Conservation (phyloP, 2,888 invertebrate species). For the Lasioglossum figueresi region DNA sequence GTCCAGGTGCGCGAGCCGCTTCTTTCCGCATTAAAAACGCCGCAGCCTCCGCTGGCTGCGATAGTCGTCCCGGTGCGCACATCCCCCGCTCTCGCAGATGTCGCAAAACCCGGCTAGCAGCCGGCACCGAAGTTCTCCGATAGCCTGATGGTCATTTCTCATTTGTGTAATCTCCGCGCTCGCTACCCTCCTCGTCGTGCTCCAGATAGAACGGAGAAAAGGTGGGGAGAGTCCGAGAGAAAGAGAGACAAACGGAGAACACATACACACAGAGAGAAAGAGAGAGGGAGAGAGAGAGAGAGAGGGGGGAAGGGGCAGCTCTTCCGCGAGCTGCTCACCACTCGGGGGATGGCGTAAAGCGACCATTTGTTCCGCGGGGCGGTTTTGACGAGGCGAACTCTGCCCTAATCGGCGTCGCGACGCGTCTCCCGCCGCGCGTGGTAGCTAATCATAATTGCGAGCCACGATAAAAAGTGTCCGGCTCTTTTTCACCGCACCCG, state of each 20-base stretch:
- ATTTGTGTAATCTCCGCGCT: constrained; percentile 82
- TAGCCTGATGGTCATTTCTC: constrained; percentile 82
- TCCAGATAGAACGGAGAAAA: constrained; percentile 27
- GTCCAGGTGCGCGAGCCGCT: constrained; percentile 10
- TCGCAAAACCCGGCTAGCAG: constrained; percentile 69
- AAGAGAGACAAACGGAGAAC: neutral
- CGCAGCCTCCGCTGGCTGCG: constrained; percentile 31
- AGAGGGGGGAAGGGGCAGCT: constrained; percentile 26
- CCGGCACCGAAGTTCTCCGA: constrained; percentile 78
- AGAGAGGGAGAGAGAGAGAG: neutral
- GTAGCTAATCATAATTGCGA: constrained; percentile 77
- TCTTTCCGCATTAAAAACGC: constrained; percentile 51
- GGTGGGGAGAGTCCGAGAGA: neutral
- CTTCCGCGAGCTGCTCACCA: constrained; percentile 42
- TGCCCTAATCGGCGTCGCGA: constrained; percentile 71
- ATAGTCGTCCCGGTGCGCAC: constrained; percentile 55
- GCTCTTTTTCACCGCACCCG: constrained; percentile 76
- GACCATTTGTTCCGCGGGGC: constrained; percentile 78
- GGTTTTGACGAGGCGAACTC: constrained; percentile 79
- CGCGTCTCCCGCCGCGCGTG: constrained; percentile 18
- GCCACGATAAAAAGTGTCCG: constrained; percentile 78
- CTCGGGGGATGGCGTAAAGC: constrained; percentile 53
- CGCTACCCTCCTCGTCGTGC: constrained; percentile 45
- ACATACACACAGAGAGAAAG: neutral
- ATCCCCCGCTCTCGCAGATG: constrained; percentile 69